Percentiles rank a stretch among this genome's conserved stretches.
Conservation (phyloP, 2,888 invertebrate genomes). For the Digitonthophagus gazella region DNA sequence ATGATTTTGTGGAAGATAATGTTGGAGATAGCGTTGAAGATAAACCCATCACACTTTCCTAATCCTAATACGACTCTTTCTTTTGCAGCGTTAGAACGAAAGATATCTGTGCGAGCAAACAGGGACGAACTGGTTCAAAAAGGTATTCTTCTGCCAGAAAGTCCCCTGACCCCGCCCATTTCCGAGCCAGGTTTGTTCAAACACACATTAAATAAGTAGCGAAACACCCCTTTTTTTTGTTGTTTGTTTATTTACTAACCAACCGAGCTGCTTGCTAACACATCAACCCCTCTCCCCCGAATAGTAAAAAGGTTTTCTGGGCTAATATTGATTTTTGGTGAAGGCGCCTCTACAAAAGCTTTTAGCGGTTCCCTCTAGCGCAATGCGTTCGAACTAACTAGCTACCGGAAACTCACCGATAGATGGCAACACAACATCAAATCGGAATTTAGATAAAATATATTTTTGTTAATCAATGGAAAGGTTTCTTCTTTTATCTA, state of each 20-base stretch:
- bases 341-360: slow-evolving; percentile 1
- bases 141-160: slow-evolving; percentile 90
- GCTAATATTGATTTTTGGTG: slow-evolving; percentile 7
- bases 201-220: slow-evolving; percentile 15
- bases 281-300: not conserved
- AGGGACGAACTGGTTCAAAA: slow-evolving; percentile 96
- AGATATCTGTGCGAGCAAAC: slow-evolving; percentile 97
- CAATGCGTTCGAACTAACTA: not conserved
- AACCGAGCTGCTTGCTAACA: not conserved
- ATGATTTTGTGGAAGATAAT: no score
- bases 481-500: slow-evolving; percentile 9
- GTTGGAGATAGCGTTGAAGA: no score
- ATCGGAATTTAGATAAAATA: no score
- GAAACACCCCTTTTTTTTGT: slow-evolving; percentile 2
- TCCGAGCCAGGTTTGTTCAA: slow-evolving; percentile 73
- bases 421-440: not conserved
- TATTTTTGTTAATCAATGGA: not conserved
- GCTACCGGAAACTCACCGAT: not conserved
- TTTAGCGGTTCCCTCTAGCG: not conserved
- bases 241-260: slow-evolving; percentile 15
- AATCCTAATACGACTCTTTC: not conserved
- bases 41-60: no score
- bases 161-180: slow-evolving; percentile 79
- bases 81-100: slow-evolving; percentile 88
- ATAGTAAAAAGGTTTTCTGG: not conserved